Percentiles rank a stretch among this genome's conserved stretches.
phyloP scores from a whole-genome alignment of 64 coral and sea anemone genomes.

The Exaiptasia diaphana region DNA sequence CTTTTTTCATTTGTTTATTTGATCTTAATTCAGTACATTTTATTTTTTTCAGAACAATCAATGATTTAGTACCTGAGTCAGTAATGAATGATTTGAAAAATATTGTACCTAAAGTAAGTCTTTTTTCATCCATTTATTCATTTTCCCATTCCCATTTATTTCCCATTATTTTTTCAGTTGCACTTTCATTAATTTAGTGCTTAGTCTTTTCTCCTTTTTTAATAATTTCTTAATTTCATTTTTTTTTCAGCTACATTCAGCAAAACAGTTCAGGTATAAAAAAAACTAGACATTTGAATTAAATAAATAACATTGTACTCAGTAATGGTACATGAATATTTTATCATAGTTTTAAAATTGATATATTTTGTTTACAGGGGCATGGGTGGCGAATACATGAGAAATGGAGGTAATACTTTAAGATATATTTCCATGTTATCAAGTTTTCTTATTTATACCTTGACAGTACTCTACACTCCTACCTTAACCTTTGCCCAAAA shows the following conservation, averaged over 20 bases:
- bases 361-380: too few relatives aligned
- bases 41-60: conserved; percentile 49
- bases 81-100: conserved; percentile 53
- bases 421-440: too few relatives aligned
- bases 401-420: conserved; percentile 91
- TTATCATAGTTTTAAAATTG: conserved; percentile 11
- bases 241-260: background rate
- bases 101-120: conserved; percentile 88
- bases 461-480: too few relatives aligned
- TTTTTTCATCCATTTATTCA: background rate
- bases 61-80: conserved; percentile 26
- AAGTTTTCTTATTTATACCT: too few relatives aligned
- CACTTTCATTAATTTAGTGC: background rate
- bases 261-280: conserved; percentile 14
- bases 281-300: background rate
- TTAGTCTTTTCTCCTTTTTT: background rate
- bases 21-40: background rate
- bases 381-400: conserved; percentile 92
- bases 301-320: background rate
- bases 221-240: background rate
- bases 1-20: background rate
- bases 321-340: background rate
- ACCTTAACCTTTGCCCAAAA: too few relatives aligned
- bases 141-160: background rate
- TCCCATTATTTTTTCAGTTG: background rate